Conservation (phyloP, 1,140 invertebrate species). For the Copidosoma floridanum region DNA sequence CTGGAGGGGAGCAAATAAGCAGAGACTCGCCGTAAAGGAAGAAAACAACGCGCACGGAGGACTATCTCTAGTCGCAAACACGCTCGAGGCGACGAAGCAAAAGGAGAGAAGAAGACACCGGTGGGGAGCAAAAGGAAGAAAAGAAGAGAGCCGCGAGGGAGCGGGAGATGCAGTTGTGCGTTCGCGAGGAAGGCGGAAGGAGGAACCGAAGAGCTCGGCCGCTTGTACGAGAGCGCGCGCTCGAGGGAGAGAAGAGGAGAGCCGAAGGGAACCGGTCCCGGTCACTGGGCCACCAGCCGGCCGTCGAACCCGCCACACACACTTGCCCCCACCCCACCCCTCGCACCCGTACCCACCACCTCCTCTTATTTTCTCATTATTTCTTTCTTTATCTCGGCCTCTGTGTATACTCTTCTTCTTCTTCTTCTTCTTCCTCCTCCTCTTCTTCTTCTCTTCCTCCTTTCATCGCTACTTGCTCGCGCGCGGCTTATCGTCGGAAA, state of each 20-base stretch:
- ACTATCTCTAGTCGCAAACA: no score
- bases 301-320: conserved; percentile 53
- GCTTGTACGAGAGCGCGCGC: conserved; percentile 54
- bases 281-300: conserved; percentile 58
- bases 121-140: not conserved
- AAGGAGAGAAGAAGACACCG: not conserved
- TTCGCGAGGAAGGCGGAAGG: conserved; percentile 58
- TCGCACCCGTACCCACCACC: conserved; percentile 3
- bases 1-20: no score
- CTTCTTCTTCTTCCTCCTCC: not conserved
- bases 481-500: conserved; percentile 2
- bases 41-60: no score
- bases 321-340: conserved; percentile 33
- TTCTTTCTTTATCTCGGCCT: conserved; percentile 4
- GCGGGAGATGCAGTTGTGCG: conserved; percentile 51
- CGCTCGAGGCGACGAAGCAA: not conserved
- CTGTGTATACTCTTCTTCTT: not conserved
- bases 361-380: not conserved
- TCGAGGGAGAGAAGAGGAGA: no score
- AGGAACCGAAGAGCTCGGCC: no score
- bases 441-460: not conserved
- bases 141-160: conserved; percentile 13
- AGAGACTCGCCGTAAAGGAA: no score
- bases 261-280: conserved; percentile 57
- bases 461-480: not conserved